A percentile compares a stretch with the other conserved stretches of the same genome.
Conservation (phyloP, 2,113 vertebrate species). For the chimpanzee (Pan troglodytes) region NHGRI_mPanTro3-v2.1_pri NC_072402.2:156560001-156560500, state of each 20-base stretch:
- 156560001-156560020: slow-evolving; percentile 86
- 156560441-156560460: slow-evolving; percentile 37
- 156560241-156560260: background rate
- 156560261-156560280: slow-evolving; percentile 17
- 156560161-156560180: background rate
- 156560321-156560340: slow-evolving; percentile 45
- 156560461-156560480: background rate
- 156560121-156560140: background rate
- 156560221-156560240: background rate
- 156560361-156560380: background rate
- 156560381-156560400: background rate
- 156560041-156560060: slow-evolving; percentile 73
- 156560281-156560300: slow-evolving; percentile 38
- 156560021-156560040: slow-evolving; percentile 85
- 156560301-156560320: slow-evolving; percentile 55
- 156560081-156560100: background rate
- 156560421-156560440: background rate
- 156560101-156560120: background rate
- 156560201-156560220: background rate
- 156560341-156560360: slow-evolving; percentile 47
- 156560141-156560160: background rate
- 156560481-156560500: slow-evolving; percentile 24
- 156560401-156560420: background rate
- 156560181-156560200: background rate
- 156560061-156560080: background rate